Conservation (phyloP, 2,113 vertebrate genomes). For the Lampris megalopsis region DNA sequence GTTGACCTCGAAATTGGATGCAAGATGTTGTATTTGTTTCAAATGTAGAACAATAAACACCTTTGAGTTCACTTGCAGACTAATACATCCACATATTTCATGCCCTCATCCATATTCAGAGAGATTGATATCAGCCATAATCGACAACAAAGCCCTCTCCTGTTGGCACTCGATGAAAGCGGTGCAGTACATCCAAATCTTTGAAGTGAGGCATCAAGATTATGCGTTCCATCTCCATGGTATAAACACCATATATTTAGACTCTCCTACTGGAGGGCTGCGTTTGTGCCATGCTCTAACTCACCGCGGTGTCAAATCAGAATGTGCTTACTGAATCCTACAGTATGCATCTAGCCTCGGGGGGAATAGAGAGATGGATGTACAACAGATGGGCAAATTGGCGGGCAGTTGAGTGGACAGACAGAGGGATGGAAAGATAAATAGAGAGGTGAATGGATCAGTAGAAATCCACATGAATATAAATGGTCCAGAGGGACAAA, state of each 20-base stretch:
- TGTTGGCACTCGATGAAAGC: conserved; percentile 7
- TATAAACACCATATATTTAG: conserved; percentile 24
- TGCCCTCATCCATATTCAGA: not conserved
- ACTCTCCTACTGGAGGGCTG: not conserved
- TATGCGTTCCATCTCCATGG: not conserved
- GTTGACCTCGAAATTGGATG: no score
- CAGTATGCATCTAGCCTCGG: conserved; percentile 29
- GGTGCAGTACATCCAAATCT: conserved; percentile 8
- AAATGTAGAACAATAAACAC: conserved; percentile 19
- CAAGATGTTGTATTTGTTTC: conserved; percentile 1
- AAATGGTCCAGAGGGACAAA: conserved; percentile 22
- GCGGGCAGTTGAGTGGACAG: not conserved
- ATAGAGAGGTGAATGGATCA: not conserved
- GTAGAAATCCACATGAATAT: conserved; percentile 14
- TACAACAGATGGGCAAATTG: not conserved
- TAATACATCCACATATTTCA: conserved; percentile 1
- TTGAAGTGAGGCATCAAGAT: conserved; percentile 2
- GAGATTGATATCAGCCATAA: not conserved
- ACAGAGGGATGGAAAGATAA: conserved; percentile 10
- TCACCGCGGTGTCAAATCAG: conserved; percentile 5
- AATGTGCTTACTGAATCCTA: conserved; percentile 34
- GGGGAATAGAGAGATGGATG: conserved; percentile 10
- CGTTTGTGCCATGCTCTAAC: conserved; percentile 1
- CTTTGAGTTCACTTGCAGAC: not conserved
- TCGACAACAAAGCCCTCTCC: conserved; percentile 7